phyloP scores from a whole-genome alignment of 92 coral and sea anemone genomes.

The Epizoanthus scotinus region DNA sequence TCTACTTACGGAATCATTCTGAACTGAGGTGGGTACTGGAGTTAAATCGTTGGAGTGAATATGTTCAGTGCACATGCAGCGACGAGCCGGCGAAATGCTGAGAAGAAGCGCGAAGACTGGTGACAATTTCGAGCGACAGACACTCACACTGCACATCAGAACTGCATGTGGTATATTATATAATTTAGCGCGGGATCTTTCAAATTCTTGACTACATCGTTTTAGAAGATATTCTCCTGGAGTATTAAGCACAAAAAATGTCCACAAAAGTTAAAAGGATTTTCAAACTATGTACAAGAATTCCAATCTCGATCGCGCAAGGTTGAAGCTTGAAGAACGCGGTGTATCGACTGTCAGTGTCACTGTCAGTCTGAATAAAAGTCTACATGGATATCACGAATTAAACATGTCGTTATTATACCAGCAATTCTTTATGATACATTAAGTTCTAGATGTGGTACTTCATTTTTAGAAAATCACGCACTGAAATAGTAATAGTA shows the following conservation, averaged over 20 bases:
- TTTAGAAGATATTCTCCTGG: neutral
- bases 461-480: too few species aligned
- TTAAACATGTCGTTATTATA: too few species aligned
- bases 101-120: slow-evolving; percentile 34
- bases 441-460: too few species aligned
- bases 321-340: too few species aligned
- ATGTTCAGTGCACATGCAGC: neutral
- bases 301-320: neutral
- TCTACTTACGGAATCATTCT: slow-evolving; percentile 2
- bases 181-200: slow-evolving; percentile 15
- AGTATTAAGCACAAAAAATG: neutral
- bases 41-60: too few species aligned
- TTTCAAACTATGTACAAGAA: neutral
- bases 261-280: neutral
- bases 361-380: too few species aligned
- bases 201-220: neutral
- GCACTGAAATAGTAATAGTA: neutral
- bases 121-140: neutral
- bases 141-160: neutral
- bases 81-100: neutral
- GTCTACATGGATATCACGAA: too few species aligned
- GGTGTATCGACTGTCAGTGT: too few species aligned
- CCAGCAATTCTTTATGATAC: too few species aligned
- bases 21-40: neutral
- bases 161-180: slow-evolving; percentile 17